These are phyloP conservation scores for Rhingia campestris DNA, from an alignment of 2,888 invertebrate species.

Conservation along the genomic window DNA sequence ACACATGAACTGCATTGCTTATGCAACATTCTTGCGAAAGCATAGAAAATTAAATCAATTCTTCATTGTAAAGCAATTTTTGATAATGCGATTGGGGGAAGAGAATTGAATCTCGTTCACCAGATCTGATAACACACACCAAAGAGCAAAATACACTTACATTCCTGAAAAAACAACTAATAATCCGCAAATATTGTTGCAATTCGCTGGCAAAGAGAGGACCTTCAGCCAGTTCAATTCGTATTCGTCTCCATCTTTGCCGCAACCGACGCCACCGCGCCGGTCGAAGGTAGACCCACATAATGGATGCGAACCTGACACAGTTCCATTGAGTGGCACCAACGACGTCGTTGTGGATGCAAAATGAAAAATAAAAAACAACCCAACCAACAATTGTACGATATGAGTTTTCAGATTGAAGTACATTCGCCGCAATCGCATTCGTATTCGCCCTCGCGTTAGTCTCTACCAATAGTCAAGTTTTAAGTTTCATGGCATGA, in stretches of 20 bases:
- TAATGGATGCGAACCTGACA: constrained; percentile 71
- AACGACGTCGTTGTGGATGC: constrained; percentile 7
- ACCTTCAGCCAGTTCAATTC: constrained; percentile 59
- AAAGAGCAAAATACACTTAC: neutral
- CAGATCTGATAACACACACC: neutral
- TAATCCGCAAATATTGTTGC: constrained; percentile 41
- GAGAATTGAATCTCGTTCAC: neutral
- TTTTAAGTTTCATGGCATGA: constrained; percentile 33
- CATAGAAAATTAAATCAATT: constrained; percentile 18
- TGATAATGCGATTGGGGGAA: neutral
- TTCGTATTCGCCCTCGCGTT: constrained; percentile 12
- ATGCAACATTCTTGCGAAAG: constrained; percentile 19
- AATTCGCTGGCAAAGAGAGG: constrained; percentile 42
- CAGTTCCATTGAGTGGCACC: constrained; percentile 57
- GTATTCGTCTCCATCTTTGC: constrained; percentile 35
- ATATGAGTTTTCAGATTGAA: constrained; percentile 60
- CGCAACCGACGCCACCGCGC: neutral
- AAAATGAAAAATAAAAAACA: constrained; percentile 32
- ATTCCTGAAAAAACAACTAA: neutral
- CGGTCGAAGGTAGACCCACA: constrained; percentile 60
- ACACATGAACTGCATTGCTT: constrained; percentile 23
- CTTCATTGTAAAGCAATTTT: constrained; percentile 11
- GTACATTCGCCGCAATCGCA: constrained; percentile 10
- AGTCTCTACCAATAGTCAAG: constrained; percentile 18
- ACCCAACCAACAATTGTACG: constrained; percentile 23